Evolutionary conservation across 2,797 vertebrate genomes (phyloP).

Genomic region (Columba guinea): DNA sequence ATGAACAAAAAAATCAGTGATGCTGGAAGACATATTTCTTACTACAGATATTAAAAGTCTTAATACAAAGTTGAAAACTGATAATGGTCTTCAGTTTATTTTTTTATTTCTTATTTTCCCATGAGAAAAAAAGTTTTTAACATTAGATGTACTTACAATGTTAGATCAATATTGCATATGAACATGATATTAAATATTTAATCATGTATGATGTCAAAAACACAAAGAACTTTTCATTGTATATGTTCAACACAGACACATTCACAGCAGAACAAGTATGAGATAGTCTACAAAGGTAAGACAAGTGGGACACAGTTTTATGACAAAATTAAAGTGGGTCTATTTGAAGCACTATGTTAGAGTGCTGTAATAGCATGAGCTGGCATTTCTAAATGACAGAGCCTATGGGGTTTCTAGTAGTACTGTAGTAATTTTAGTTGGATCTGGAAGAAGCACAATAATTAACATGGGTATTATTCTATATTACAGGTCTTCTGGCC

Average conservation of each 20-base stretch:
- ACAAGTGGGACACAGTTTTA: background rate
- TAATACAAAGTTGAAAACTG: background rate
- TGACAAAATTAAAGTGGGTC: background rate
- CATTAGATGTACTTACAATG: background rate
- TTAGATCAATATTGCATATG: background rate
- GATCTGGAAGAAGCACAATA: background rate
- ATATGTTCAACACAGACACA: background rate
- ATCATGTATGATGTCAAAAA: background rate
- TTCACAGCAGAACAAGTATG: background rate
- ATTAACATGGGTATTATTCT: background rate
- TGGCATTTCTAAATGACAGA: conserved; percentile 15
- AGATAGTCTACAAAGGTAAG: background rate
- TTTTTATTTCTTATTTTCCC: background rate
- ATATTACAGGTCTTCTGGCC: background rate
- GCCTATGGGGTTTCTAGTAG: background rate
- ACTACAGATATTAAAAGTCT: background rate
- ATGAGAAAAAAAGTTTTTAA: background rate
- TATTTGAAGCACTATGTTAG: background rate
- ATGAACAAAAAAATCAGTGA: background rate
- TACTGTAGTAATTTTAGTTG: background rate
- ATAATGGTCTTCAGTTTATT: background rate
- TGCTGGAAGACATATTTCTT: background rate
- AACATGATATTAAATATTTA: background rate
- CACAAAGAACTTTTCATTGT: background rate
- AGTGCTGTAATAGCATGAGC: background rate